Percentiles rank a stretch among this genome's conserved stretches.
Conservation (phyloP, 1,140 invertebrate species). For the Solenopsis invicta region DNA sequence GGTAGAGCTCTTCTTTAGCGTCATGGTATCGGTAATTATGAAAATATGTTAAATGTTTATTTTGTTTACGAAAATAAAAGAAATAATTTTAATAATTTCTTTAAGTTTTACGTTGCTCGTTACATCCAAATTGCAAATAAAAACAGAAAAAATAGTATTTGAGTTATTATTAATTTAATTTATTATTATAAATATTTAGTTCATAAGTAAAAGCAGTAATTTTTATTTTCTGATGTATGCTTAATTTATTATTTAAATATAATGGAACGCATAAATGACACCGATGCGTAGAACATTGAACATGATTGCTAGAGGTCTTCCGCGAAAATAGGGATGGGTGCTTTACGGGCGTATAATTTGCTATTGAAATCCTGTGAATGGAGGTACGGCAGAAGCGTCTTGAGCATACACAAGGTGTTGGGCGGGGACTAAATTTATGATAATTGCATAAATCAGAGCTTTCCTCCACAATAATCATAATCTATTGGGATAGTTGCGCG, state of each 20-base stretch:
- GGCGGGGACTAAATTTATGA: constrained; percentile 84
- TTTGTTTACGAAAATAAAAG: not conserved
- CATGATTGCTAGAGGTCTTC: constrained; percentile 48
- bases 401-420: constrained; percentile 84
- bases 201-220: not conserved
- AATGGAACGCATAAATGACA: constrained; percentile 13
- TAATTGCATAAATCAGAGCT: constrained; percentile 87
- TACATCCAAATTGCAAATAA: constrained; percentile 26
- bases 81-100: not conserved
- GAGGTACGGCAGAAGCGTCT: constrained; percentile 81
- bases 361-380: constrained; percentile 86
- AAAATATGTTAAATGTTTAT: not conserved
- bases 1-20: constrained; percentile 51
- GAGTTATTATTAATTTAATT: constrained; percentile 11
- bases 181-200: not conserved
- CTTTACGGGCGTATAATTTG: constrained; percentile 82
- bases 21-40: not conserved
- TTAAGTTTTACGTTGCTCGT: not conserved
- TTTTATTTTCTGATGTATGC: not conserved
- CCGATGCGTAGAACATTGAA: not conserved
- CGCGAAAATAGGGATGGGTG: constrained; percentile 66
- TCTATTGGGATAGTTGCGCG: constrained; percentile 87
- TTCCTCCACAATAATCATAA: constrained; percentile 87
- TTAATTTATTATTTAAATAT: constrained; percentile 4
- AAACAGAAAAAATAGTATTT: not conserved